Evolutionary conservation across 2,797 vertebrate species (phyloP).

Genomic region (Alcedo atthis): DNA sequence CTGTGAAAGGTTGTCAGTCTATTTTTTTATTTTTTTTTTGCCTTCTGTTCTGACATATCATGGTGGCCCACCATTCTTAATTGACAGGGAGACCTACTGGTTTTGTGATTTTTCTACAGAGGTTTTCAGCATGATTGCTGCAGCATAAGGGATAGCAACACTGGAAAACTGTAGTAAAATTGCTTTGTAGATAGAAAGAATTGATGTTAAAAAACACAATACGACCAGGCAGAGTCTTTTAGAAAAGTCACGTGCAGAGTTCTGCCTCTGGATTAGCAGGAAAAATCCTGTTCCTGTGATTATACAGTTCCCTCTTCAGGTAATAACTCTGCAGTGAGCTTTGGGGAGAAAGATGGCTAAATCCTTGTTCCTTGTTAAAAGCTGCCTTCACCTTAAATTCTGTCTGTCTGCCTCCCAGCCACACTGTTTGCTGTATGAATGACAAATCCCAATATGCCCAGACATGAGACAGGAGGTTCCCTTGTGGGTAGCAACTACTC

Average conservation of each 20-base stretch:
- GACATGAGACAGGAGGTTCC: background rate
- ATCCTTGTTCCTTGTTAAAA: background rate
- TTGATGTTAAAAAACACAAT: background rate
- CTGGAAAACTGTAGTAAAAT: background rate
- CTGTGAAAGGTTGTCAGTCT: background rate
- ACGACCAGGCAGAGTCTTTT: background rate
- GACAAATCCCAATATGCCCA: background rate
- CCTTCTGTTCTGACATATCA: background rate
- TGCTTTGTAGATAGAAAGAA: background rate
- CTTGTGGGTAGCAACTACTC: background rate
- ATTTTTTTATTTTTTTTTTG: background rate
- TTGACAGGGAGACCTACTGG: background rate
- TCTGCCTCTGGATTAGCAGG: background rate
- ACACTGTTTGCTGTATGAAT: background rate
- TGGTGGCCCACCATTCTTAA: background rate
- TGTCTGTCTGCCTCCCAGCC: background rate
- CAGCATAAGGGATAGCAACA: background rate
- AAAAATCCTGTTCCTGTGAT: background rate
- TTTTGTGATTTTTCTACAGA: background rate
- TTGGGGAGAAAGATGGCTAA: background rate
- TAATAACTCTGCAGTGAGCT: background rate
- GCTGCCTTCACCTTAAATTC: background rate
- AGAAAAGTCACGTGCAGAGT: background rate
- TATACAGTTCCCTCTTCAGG: background rate
- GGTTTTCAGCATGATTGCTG: background rate